phyloP scores from a whole-genome alignment of 2,797 vertebrate species.

The Pangasius larnaudii region DNA sequence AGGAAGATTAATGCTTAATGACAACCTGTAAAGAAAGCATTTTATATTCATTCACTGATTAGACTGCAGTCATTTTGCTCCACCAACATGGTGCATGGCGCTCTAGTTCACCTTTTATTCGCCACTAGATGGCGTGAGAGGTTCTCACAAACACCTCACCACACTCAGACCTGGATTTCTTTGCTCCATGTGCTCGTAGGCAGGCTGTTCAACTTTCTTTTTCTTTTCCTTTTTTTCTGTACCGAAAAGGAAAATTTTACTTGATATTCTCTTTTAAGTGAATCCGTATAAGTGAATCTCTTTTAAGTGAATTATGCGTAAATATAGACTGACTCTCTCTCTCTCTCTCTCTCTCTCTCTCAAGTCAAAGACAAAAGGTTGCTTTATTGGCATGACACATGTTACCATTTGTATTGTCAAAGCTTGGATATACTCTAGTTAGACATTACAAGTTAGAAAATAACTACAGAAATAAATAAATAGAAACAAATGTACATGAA shows the following conservation, averaged over 20 bases:
- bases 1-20: background rate
- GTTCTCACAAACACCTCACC: background rate
- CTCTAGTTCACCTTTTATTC: background rate
- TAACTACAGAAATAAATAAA: no score
- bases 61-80: background rate
- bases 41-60: background rate
- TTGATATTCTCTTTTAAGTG: background rate
- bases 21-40: background rate
- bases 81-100: background rate
- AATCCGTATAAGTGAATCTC: no score
- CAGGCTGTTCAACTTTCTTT: background rate
- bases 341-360: background rate
- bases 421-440: no score
- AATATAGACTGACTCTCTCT: background rate
- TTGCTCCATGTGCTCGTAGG: background rate
- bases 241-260: background rate
- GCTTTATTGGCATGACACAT: no score
- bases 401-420: no score
- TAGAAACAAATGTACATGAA: no score
- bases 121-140: constrained; percentile 21
- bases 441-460: no score
- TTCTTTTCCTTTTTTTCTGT: background rate
- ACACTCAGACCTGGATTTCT: background rate
- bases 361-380: background rate
- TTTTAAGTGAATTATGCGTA: background rate